phyloP scores from a whole-genome alignment of 2,888 invertebrate genomes.

The Temnothorax ravouxi region DNA sequence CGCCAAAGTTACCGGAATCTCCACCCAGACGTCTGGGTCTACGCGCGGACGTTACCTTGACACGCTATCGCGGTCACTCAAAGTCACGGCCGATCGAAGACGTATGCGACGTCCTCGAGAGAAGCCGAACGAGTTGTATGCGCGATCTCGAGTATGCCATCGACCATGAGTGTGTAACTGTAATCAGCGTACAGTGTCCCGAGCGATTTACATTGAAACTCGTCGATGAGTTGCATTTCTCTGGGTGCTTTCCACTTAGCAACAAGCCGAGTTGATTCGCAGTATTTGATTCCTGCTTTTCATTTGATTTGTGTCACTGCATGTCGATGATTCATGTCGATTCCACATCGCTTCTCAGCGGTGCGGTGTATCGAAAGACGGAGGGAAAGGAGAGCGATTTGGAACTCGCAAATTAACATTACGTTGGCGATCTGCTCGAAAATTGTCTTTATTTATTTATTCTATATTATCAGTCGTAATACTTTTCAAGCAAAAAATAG shows the following conservation, averaged over 20 bases:
- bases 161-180: neutral
- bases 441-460: neutral
- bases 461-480: neutral
- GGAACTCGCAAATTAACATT: neutral
- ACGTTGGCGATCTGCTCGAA: neutral
- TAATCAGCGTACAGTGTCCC: slow-evolving; percentile 17
- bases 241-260: neutral
- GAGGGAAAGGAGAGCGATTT: neutral
- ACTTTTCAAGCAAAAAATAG: neutral
- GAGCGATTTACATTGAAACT: slow-evolving; percentile 18
- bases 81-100: slow-evolving; percentile 45
- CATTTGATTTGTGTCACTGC: neutral
- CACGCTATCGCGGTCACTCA: slow-evolving; percentile 30
- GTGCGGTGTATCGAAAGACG: neutral
- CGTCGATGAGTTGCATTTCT: neutral
- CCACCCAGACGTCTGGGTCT: slow-evolving; percentile 3
- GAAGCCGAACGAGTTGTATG: neutral
- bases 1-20: neutral
- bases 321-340: neutral
- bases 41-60: slow-evolving; percentile 35
- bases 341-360: neutral
- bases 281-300: neutral
- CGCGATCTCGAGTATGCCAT: neutral
- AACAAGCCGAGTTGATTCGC: neutral
- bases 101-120: neutral